These are phyloP conservation scores for Rhinolophus sinicus DNA, from an alignment of 2,113 vertebrate species.

Conservation along the genomic window DNA sequence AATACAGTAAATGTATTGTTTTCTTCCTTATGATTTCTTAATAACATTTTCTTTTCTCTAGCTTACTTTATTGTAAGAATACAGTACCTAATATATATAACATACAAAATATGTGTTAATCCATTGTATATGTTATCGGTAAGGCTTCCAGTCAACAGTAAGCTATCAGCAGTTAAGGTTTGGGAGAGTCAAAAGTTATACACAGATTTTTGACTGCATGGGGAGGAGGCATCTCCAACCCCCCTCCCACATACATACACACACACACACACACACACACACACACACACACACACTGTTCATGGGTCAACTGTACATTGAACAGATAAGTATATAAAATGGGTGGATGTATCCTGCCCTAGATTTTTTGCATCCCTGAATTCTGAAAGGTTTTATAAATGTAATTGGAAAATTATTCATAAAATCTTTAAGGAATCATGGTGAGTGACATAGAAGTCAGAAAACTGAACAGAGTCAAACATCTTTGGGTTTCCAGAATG, in stretches of 20 bases:
- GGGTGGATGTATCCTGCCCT: neutral
- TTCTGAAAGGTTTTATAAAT: constrained; percentile 32
- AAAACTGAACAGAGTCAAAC: neutral
- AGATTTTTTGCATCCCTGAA: neutral
- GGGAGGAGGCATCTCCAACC: neutral
- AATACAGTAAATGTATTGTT: neutral
- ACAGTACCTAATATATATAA: neutral
- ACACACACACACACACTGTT: neutral
- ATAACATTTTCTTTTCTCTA: neutral
- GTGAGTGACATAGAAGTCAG: neutral
- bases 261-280: too few species aligned
- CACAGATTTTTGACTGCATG: neutral
- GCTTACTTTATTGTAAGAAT: neutral
- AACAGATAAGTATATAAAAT: neutral
- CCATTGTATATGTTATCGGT: neutral
- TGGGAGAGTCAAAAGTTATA: neutral
- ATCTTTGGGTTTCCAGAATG: neutral
- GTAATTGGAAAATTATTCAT: neutral
- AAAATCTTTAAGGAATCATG: neutral
- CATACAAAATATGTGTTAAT: neutral
- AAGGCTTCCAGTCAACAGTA: neutral
- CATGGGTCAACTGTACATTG: neutral
- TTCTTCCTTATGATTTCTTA: neutral
- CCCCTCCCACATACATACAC: too few species aligned
- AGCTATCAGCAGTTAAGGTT: neutral